Evolutionary conservation across 2,888 invertebrate genomes (phyloP), one percentile per base, ranked within the genome.

Genomic region (Petrolisthes cinctipes): DNA sequence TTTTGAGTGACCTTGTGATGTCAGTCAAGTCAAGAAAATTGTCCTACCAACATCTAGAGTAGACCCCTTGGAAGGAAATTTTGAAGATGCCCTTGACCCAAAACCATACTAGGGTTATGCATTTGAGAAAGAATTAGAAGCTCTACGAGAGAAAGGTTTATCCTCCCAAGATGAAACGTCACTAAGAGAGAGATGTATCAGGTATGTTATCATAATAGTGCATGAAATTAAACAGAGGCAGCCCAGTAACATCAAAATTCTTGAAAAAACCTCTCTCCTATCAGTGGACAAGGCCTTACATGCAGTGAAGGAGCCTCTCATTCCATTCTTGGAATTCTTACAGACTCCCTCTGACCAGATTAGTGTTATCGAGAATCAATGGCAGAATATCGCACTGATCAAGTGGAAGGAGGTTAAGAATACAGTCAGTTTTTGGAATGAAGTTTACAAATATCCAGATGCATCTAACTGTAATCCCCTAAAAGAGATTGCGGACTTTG

Each of bases 121-220:
- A 9, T 84, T 76, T 61, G 84, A 84, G 57, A 84, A 20, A 23
- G 54, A 84, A 84, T 17, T 84, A 81, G 53, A n/a, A 81, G n/a
- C n/a, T n/a, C n/a, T n/a, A n/a, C n/a, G n/a, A n/a, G n/a, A n/a
- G n/a, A n/a, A n/a, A n/a, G n/a, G n/a, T n/a, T n/a, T n/a, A n/a
- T n/a, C n/a, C n/a, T n/a, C n/a, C n/a, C n/a, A n/a, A n/a, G n/a
- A n/a, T n/a, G 61, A 81, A 61, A 61, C 5, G 17, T 9, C 61
- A n/a, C 4, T 81, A 23, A n/a, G 56, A 37, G 66, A 20, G 4
- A 61, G 51, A 20, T 61, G 66, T 23, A 23, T 81, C 9, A 23
- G 7, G 51, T 81, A 5, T 1, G 6, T 81, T 20, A 53, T 54
- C 17, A 3, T n/a, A 4, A 0, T 81, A 20, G 61, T 81, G 20